phyloP scores from a whole-genome alignment of 1,140 invertebrate genomes.

The Pogonognathellus flavescens region DNA sequence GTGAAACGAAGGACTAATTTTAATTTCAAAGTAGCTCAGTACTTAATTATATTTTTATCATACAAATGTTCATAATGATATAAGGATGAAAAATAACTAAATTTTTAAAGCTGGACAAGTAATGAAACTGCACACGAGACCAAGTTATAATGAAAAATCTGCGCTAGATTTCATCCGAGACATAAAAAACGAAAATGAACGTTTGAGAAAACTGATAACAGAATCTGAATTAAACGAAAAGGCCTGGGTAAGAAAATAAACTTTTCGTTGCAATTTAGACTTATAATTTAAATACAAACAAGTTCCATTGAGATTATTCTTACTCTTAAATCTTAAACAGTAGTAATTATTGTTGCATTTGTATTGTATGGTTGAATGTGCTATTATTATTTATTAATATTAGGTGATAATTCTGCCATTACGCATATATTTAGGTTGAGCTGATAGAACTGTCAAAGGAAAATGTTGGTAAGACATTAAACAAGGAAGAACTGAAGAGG shows the following conservation, averaged over 20 bases:
- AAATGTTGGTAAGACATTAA: constrained; percentile 44
- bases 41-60: no score
- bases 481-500: constrained; percentile 69
- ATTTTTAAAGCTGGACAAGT: constrained; percentile 73
- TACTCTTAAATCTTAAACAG: neutral
- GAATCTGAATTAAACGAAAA: constrained; percentile 63
- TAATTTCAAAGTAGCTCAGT: no score
- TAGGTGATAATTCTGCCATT: no score
- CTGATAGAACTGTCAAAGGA: neutral
- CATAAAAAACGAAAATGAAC: constrained; percentile 76
- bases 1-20: no score
- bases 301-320: neutral
- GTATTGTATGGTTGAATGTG: neutral
- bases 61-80: no score
- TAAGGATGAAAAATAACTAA: constrained; percentile 49
- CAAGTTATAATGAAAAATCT: constrained; percentile 75
- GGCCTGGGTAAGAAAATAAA: neutral
- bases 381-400: neutral
- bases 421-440: constrained; percentile 16
- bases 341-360: neutral
- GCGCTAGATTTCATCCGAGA: constrained; percentile 75
- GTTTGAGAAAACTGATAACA: constrained; percentile 71
- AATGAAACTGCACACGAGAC: constrained; percentile 75
- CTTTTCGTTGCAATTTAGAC: neutral
- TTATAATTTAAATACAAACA: neutral